Base-by-base conservation (phyloP, 2,797 vertebrate species). In the Acropternis orthonyx region DNA sequence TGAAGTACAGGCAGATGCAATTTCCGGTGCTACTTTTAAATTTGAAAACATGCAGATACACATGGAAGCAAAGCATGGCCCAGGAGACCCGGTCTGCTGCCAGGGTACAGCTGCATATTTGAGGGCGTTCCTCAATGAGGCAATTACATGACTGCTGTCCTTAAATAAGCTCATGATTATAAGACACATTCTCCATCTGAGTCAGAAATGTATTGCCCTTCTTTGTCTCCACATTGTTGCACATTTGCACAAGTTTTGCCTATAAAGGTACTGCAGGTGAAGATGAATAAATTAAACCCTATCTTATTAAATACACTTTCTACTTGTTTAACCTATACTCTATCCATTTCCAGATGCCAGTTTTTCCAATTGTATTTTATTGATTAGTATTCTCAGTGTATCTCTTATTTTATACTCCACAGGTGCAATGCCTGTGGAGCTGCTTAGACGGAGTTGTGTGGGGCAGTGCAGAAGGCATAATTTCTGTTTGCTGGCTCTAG, bases 161-260 rank as follows among this genome's bases (percentile, higher is more conserved):
- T 68, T 74, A 52, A 78, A 39, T 1, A 71, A 36, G 34, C 15
- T 72, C 43, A 73, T 75, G 51, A 36, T 74, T 58, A 5, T 41
- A 73, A 34, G 39, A 66, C 15, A 21, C 10, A 9, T 73, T 68
- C 12, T 76, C 36, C 5, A 4, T 23, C 26, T 72, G 56, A 41
- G 19, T 72, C 49, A 74, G 34, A 67, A 79, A 71, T 34, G 2
- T 48, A 27, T 74, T 58, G 85, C 41, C 34, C 6, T 92, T 52
- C 61, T 36, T 85, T 81, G 34, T 43, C 41, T 74, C 34, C 20
- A 34, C 0, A 0, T 15, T 39, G 21, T 16, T 49, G 28, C 4
- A 1, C 16, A 28, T 14, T 54, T 41, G 30, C 49, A 68, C n/a
- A 72, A 43, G 55, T 62, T 81, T 85, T 95, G 8, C 18, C 32